Percentiles rank a stretch among this genome's conserved stretches.
Evolutionary conservation across 2,888 invertebrate genomes (phyloP).

Genomic region (Drosophila monieri): DNA sequence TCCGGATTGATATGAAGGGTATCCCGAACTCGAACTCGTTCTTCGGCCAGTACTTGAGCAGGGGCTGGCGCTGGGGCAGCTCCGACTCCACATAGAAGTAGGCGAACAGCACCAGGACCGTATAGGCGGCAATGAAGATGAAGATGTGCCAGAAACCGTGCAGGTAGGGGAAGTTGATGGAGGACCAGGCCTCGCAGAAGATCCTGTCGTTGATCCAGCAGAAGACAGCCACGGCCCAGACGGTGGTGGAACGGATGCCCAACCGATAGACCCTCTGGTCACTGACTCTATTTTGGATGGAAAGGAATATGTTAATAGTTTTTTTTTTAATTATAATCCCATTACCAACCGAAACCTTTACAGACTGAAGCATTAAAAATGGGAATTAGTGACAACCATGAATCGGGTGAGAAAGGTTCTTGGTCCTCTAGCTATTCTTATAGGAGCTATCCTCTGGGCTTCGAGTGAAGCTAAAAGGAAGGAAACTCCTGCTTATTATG

Average conservation of each 20-base stretch:
- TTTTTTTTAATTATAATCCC: neutral
- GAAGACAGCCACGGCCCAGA: constrained; percentile 89
- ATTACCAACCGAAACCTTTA: neutral
- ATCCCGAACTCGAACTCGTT: constrained; percentile 91
- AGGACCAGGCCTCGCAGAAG: constrained; percentile 91
- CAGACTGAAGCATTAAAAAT: neutral
- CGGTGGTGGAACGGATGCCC: constrained; percentile 88
- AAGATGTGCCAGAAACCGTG: constrained; percentile 93
- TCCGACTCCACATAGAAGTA: constrained; percentile 91
- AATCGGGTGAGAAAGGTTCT: neutral
- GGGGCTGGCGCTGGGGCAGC: constrained; percentile 89
- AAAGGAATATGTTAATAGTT: neutral
- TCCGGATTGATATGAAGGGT: constrained; percentile 89
- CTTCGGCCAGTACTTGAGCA: constrained; percentile 90
- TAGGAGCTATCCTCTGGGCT: neutral
- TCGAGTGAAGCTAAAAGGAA: neutral
- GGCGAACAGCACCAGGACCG: constrained; percentile 90
- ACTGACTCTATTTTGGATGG: constrained; percentile 66
- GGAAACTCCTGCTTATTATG: constrained; percentile 42
- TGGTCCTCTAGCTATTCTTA: neutral
- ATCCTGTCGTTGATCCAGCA: constrained; percentile 92
- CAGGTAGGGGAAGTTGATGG: constrained; percentile 91
- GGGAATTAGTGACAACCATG: constrained; percentile 12
- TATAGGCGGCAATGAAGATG: constrained; percentile 91
- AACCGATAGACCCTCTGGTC: constrained; percentile 88